phyloP scores from a whole-genome alignment of 2,888 invertebrate species.

The Metacarcinus magister region DNA sequence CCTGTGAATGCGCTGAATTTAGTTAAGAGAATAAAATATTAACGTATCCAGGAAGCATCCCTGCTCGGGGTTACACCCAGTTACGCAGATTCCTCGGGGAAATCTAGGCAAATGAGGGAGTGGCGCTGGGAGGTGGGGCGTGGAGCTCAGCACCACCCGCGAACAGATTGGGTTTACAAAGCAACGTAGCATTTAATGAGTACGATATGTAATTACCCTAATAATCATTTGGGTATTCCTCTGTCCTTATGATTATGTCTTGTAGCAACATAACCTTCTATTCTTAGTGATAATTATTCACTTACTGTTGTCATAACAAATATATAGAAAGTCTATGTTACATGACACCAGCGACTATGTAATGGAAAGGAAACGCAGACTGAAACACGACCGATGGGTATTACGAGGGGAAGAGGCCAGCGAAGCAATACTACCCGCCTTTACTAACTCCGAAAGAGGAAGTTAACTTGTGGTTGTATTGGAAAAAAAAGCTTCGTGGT shows the following conservation, averaged over 20 bases:
- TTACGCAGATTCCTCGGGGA: neutral
- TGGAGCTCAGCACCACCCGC: neutral
- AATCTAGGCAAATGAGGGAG: slow-evolving; percentile 38
- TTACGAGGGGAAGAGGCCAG: neutral
- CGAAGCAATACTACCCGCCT: neutral
- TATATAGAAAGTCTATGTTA: neutral
- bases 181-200: neutral
- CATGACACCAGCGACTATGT: neutral
- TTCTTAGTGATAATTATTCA: neutral
- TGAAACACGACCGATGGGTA: neutral
- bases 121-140: neutral
- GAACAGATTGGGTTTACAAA: neutral
- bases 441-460: neutral
- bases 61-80: neutral
- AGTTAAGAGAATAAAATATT: slow-evolving; percentile 13
- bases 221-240: neutral
- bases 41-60: neutral
- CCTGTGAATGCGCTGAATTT: neutral
- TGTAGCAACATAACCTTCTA: neutral
- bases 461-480: neutral
- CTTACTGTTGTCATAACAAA: neutral
- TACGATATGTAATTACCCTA: neutral
- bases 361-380: neutral
- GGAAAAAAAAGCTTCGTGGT: neutral
- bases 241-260: neutral